Evolutionary conservation across 2,797 vertebrate genomes (phyloP).

Genomic region (Hephaestus fuliginosus): DNA sequence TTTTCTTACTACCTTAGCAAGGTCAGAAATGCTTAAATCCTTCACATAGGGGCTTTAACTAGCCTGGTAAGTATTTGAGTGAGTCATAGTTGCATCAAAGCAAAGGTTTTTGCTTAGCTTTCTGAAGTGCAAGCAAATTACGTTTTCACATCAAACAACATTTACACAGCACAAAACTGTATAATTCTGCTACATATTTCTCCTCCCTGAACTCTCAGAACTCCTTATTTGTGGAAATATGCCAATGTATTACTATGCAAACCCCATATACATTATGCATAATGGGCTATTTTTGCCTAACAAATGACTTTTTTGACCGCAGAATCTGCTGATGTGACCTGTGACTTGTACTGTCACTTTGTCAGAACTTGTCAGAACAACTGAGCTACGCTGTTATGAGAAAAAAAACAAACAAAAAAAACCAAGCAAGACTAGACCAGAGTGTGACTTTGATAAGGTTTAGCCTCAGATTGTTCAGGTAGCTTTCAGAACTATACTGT

Average conservation of each 20-base stretch:
- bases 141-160: background rate
- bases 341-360: background rate
- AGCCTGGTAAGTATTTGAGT: background rate
- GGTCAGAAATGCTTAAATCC: background rate
- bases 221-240: background rate
- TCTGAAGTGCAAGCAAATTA: background rate
- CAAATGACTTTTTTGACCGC: background rate
- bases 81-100: background rate
- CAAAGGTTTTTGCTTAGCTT: background rate
- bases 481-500: slow-evolving; percentile 3
- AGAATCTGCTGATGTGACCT: background rate
- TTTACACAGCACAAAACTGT: background rate
- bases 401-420: background rate
- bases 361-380: background rate
- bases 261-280: background rate
- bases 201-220: background rate
- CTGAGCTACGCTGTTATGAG: background rate
- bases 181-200: background rate
- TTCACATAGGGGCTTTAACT: background rate
- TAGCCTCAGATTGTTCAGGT: background rate
- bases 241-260: background rate
- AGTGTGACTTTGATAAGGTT: background rate
- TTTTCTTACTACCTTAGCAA: background rate
- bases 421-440: background rate
- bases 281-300: background rate